Evolutionary conservation across 2,888 invertebrate species (phyloP), one percentile per base, ranked within the genome.

Genomic region (Cerceris rybyensis): DNA sequence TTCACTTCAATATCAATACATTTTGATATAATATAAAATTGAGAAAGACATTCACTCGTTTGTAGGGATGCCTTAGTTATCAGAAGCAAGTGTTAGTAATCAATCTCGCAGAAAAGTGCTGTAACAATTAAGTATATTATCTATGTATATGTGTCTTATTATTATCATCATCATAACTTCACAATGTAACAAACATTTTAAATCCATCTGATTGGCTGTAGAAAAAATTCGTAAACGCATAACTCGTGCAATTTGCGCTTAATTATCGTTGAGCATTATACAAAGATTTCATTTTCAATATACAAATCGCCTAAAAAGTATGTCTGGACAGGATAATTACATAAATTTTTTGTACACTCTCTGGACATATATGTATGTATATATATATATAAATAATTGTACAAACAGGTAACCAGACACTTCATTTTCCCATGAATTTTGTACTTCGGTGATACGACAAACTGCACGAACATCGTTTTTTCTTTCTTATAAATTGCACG

Each of bases 191-290:
- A 72, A 69, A 72, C 69, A 52, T 42, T 64, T 63, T 73, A 66
- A 69, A 66, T 73, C 63, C 59, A 14, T 78, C 78, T 59, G 50
- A 78, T 68, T 41, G 65, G 57, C 42, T 46, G 43, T 42, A 65
- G 8, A 63, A 61, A 61, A 66, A 49, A 49, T 66, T 54, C 16
- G 57, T 65, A 50, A 52, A 50, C 39, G 41, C 16, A 39, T 16
- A n/a, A 49, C 55, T 17, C 65, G 72, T 61, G 68, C 77, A 69
- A 54, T 61, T 61, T 58, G 52, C n/a, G 41, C 9, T 61, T 55
- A 13, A 52, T 52, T 69, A 57, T 57, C 52, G 69, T 77, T 79
- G 73, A 79, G 69, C 78, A 63, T 78, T 64, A 39, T 50, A 65
- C 43, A 59, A 64, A 64, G 66, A 70, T 64, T 70, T 68, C n/a